Conservation (phyloP, 2,888 invertebrate species). For the Pecten maximus region DNA sequence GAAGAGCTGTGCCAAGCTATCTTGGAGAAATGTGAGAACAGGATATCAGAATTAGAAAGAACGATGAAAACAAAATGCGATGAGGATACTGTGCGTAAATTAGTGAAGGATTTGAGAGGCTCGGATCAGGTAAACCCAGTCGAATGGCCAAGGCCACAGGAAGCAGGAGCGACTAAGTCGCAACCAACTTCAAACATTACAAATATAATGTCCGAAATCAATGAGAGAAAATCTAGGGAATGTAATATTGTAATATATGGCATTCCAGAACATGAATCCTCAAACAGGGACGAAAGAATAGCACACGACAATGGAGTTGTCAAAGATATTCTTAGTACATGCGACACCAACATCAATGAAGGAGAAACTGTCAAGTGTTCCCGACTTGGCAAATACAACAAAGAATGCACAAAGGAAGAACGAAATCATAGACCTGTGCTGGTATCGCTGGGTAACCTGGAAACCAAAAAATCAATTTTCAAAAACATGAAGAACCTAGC, state of each 20-base stretch:
- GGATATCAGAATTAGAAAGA: background rate
- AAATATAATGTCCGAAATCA: no score
- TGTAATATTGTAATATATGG: conserved; percentile 17
- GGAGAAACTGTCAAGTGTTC: background rate
- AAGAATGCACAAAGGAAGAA: background rate
- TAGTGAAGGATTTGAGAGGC: background rate
- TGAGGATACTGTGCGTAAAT: background rate
- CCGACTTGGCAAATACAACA: background rate
- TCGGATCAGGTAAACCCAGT: background rate
- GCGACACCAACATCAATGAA: background rate
- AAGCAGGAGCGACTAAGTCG: background rate
- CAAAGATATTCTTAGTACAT: background rate
- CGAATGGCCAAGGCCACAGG: background rate
- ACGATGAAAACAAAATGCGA: background rate
- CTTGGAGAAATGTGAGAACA: conserved; percentile 5
- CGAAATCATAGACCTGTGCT: background rate
- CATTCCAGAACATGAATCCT: background rate
- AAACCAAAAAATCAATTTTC: background rate
- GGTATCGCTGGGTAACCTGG: background rate
- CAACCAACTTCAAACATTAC: background rate
- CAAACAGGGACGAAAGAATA: background rate
- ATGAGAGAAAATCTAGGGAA: no score
- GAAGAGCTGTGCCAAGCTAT: conserved; percentile 31
- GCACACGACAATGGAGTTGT: background rate
- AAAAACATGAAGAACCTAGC: background rate